phyloP scores from a whole-genome alignment of 2,113 vertebrate species.

The Silurus asotus region DNA sequence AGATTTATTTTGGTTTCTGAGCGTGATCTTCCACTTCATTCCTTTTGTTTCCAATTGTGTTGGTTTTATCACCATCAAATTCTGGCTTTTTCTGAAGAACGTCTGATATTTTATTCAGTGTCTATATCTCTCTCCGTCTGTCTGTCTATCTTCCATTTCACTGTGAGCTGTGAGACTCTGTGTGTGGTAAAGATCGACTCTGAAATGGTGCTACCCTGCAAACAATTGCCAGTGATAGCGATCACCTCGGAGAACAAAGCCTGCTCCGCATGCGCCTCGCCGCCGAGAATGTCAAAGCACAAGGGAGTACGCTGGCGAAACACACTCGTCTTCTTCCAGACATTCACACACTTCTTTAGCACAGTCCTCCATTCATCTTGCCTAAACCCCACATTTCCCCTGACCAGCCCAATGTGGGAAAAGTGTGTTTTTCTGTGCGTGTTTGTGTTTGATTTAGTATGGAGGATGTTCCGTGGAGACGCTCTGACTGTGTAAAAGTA shows the following conservation, averaged over 20 bases:
- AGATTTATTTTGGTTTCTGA: not conserved
- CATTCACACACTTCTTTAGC: constrained; percentile 1
- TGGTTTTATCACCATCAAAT: not conserved
- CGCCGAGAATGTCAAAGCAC: constrained; percentile 48
- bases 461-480: not conserved
- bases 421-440: constrained; percentile 9
- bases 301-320: constrained; percentile 33
- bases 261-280: constrained; percentile 20
- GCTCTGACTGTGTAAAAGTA: constrained; percentile 2
- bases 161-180: not conserved
- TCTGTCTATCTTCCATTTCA: constrained; percentile 7
- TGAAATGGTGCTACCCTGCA: constrained; percentile 13
- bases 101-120: not conserved
- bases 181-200: constrained; percentile 24
- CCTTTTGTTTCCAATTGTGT: not conserved
- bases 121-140: constrained; percentile 26
- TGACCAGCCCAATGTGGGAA: not conserved
- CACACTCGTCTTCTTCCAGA: constrained; percentile 3
- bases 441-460: not conserved
- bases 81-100: not conserved
- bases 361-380: constrained; percentile 28
- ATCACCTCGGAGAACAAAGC: constrained; percentile 47
- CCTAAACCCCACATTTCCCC: constrained; percentile 16
- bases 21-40: not conserved
- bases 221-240: constrained; percentile 47